A percentile compares a stretch with the other conserved stretches of the same genome.
These are phyloP conservation scores for Drosophila fulvimacula DNA, from an alignment of 2,888 invertebrate genomes.

Conservation along the genomic window DNA sequence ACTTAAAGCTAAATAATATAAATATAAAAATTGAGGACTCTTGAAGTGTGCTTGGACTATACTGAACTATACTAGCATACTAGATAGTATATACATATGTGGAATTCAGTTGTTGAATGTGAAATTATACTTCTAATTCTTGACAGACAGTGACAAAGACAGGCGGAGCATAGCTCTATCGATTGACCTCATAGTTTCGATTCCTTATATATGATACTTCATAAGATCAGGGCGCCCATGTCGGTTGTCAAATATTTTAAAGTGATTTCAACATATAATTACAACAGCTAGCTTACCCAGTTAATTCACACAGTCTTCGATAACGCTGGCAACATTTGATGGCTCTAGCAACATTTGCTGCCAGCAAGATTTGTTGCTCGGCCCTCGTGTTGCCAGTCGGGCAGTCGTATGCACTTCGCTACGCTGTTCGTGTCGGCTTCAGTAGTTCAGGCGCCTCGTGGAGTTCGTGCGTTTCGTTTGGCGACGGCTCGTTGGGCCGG, in stretches of 20 bases:
- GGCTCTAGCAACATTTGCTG: slow-evolving; percentile 12
- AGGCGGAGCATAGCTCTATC: neutral
- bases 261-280: neutral
- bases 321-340: neutral
- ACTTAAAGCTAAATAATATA: neutral
- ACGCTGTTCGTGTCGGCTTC: slow-evolving; percentile 17
- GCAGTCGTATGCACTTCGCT: slow-evolving; percentile 26
- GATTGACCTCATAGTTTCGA: no score
- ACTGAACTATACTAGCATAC: no score
- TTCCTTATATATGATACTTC: neutral
- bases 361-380: slow-evolving; percentile 22
- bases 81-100: neutral
- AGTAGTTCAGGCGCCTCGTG: slow-evolving; percentile 9
- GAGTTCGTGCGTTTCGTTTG: slow-evolving; percentile 11
- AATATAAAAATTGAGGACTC: neutral
- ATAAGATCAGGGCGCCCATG: neutral
- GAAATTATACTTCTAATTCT: neutral
- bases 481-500: slow-evolving; percentile 19
- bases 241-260: neutral
- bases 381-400: slow-evolving; percentile 29
- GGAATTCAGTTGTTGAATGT: neutral
- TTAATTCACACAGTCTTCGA: neutral
- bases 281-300: neutral
- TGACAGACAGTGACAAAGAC: neutral
- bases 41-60: no score